Base-by-base conservation (phyloP, 2,888 invertebrate species). In the Lepidochrysops patricia region DNA sequence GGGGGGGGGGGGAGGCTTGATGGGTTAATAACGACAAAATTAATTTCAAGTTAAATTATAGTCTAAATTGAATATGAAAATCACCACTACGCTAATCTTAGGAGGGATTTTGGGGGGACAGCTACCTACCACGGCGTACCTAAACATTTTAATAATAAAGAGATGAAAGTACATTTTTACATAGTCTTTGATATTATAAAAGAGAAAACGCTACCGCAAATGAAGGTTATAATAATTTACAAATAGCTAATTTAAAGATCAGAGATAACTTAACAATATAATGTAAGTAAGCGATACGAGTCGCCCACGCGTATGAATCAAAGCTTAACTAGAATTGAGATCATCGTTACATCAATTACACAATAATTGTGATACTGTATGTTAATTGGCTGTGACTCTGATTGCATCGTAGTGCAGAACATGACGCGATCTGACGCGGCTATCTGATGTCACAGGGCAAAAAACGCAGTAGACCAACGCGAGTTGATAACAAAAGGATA, bases 361-460 rank as follows among this genome's bases (percentile, higher is more conserved):
- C 70, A 76, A 75, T 76, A 67, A 69, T 74, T 72, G 75, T 77
- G 72, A 74, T 70, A 72, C 73, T 70, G 43, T 43, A 70, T 71
- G 66, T 75, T 78, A 76, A 80, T 81, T 78, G 76, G 71, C 66
- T 75, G 78, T 72, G 68, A 72, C 65, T 71, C 77, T 80, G 81
- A 82, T 79, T 80, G 77, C 74, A 71, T 71, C 73, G 23, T 72
- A 65, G n/a, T 65, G 63, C 54, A 65, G 64, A 57, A 58, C 61
- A 58, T 62, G 61, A 61, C 57, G 62, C 50, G 71, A 9, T 43
- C 43, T 43, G 43, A 43, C 43, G 43, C 29, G 29, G 9, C 19
- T 43, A 19, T 9, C 43, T 43, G 15, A 43, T 43, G 43, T 43
- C 43, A 43, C 4, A 43, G 43, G 19, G 43, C 13, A 23, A 19